A percentile compares a stretch with the other conserved stretches of the same genome.
These are phyloP conservation scores for Schizaphis graminum DNA, from an alignment of 2,888 invertebrate species.

Conservation along the genomic window DNA sequence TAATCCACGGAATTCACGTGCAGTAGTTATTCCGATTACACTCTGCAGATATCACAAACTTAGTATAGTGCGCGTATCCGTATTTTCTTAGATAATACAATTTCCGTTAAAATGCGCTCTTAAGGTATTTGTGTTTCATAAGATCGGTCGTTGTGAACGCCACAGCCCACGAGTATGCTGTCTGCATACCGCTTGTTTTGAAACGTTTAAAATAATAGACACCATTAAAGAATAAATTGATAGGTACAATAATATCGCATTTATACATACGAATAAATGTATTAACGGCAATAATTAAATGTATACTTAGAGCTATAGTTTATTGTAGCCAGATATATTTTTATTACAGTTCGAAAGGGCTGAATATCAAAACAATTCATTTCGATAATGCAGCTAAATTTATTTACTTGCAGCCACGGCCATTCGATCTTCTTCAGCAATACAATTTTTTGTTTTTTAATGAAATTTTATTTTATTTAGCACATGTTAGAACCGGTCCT, in stretches of 20 bases:
- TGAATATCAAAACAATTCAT: not conserved
- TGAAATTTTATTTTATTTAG: not conserved
- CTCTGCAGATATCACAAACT: not conserved
- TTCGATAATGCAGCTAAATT: not conserved
- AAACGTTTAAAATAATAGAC: not conserved
- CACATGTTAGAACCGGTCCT: not conserved
- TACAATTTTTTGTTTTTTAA: not conserved
- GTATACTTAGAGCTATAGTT: not conserved
- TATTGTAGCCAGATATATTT: not conserved
- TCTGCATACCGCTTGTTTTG: not conserved
- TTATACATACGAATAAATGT: not conserved
- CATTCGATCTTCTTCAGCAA: not conserved
- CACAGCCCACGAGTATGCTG: not conserved
- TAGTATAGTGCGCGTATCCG: not conserved
- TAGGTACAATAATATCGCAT: not conserved
- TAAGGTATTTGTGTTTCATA: not conserved
- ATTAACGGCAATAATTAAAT: not conserved
- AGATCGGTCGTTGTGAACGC: not conserved
- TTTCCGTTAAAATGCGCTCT: not conserved
- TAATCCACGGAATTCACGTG: not conserved
- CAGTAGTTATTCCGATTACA: not conserved
- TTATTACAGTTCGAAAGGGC: not conserved
- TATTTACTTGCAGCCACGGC: not conserved
- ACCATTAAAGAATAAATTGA: not conserved
- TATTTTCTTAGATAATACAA: not conserved